Conservation (phyloP, 2,113 vertebrate genomes). For the Ranitomeya imitator region DNA sequence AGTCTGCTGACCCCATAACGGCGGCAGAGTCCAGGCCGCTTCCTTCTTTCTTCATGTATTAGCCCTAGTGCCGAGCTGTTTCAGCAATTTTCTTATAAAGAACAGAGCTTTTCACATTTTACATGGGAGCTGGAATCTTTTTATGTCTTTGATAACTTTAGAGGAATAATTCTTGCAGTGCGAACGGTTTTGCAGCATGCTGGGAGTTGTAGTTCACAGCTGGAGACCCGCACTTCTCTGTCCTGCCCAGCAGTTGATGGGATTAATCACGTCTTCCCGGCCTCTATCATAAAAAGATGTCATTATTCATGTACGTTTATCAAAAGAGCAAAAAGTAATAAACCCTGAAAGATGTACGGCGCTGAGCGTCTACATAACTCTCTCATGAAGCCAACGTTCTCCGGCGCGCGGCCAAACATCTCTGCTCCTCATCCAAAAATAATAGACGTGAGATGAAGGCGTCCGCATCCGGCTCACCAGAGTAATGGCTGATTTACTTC, state of each 20-base stretch:
- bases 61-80: too few species aligned
- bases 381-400: neutral
- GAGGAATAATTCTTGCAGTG: too few species aligned
- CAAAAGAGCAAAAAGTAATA: neutral
- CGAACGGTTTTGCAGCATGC: neutral
- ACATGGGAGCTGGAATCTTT: too few species aligned
- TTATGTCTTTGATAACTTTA: too few species aligned
- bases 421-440: neutral
- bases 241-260: neutral
- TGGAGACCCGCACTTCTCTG: neutral
- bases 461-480: neutral
- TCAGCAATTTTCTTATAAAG: too few species aligned
- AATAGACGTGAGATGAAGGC: neutral
- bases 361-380: neutral
- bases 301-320: neutral
- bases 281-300: neutral
- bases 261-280: neutral
- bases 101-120: too few species aligned
- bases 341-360: neutral
- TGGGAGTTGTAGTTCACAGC: neutral
- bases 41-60: too few species aligned
- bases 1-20: too few species aligned
- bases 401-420: neutral
- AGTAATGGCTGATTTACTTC: neutral
- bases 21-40: too few species aligned